These are phyloP conservation scores for Calephelis virginiensis DNA, from an alignment of 1,140 invertebrate genomes.

Conservation along the genomic window DNA sequence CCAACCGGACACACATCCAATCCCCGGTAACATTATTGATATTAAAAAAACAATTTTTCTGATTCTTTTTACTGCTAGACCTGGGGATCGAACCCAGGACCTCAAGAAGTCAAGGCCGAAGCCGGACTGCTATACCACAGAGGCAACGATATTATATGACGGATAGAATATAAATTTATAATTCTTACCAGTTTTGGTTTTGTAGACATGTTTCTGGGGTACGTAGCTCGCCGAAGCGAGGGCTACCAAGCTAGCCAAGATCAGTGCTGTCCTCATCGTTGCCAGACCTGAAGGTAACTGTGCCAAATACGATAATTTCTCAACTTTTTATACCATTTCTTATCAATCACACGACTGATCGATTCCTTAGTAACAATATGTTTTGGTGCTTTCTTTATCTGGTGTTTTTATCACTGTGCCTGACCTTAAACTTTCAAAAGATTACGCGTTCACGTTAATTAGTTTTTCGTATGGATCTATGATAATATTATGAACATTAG, in stretches of 20 bases:
- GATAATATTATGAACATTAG: too few relatives aligned
- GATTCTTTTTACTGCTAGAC: too few relatives aligned
- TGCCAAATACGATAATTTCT: conserved; percentile 14
- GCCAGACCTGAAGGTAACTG: conserved; percentile 32
- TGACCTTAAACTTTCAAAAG: conserved; percentile 11
- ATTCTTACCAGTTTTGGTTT: conserved; percentile 17
- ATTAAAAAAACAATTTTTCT: too few relatives aligned
- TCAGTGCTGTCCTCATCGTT: conserved; percentile 39
- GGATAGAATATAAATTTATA: too few relatives aligned
- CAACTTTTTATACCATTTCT: conserved; percentile 38
- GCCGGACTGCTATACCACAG: too few relatives aligned
- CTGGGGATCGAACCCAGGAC: too few relatives aligned
- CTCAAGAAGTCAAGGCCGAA: too few relatives aligned
- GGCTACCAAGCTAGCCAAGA: conserved; percentile 31
- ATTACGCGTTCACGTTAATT: conserved; percentile 7
- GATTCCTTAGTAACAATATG: conserved; percentile 27
- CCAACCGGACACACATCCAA: too few relatives aligned
- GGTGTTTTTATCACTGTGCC: not conserved
- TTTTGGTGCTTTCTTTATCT: conserved; percentile 20
- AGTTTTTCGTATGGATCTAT: too few relatives aligned
- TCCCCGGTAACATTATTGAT: too few relatives aligned
- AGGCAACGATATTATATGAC: too few relatives aligned
- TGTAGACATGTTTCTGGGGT: conserved; percentile 16
- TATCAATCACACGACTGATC: conserved; percentile 23
- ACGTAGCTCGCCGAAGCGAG: conserved; percentile 22